Evolutionary conservation across 23 tunicate genomes (phyloP).

Genomic region (Oikopleura dioica): DNA sequence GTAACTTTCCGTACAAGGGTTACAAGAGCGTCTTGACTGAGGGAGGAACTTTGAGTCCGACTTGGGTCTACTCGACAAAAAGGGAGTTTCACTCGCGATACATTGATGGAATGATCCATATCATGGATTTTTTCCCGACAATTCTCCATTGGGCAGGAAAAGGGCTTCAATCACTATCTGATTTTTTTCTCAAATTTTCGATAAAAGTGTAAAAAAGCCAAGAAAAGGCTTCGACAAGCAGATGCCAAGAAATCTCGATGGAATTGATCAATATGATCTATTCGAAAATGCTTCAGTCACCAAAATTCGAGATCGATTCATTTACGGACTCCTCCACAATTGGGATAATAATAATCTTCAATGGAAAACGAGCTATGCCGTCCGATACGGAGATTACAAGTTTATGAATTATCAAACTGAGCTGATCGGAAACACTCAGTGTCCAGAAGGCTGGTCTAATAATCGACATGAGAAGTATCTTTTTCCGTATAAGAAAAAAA

Average conservation of each 20-base stretch:
- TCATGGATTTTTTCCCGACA: background rate
- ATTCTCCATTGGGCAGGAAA: background rate
- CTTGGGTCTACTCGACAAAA: background rate
- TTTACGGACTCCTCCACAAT: background rate
- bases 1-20: conserved; percentile 3
- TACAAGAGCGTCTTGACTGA: background rate
- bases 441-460: background rate
- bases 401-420: background rate
- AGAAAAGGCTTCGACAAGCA: background rate
- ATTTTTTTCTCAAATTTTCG: no score
- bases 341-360: background rate
- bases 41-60: background rate
- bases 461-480: background rate
- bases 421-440: background rate
- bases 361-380: background rate
- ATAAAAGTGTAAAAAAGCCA: no score
- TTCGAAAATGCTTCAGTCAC: background rate
- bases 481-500: background rate
- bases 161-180: no score
- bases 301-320: background rate
- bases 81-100: background rate
- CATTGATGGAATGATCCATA: background rate
- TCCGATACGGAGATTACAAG: background rate
- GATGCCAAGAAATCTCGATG: background rate
- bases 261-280: background rate